These are phyloP conservation scores for Acromyrmex echinatior DNA, from an alignment of 1,140 invertebrate species.

Conservation along the genomic window DNA sequence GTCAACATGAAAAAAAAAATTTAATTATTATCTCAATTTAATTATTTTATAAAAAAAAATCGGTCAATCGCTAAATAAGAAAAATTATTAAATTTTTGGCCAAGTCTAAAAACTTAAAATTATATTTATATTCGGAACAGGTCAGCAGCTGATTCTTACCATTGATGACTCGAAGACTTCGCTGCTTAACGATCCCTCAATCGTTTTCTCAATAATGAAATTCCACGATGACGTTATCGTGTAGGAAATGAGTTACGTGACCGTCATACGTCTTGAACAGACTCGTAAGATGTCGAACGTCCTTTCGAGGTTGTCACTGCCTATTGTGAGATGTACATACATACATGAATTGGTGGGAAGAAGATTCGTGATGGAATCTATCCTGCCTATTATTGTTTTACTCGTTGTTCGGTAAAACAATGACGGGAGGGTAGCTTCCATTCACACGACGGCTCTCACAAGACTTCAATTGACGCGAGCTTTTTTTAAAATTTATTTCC, in stretches of 20 bases:
- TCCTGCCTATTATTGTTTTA: constrained; percentile 71
- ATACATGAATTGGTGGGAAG: constrained; percentile 71
- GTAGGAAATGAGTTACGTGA: constrained; percentile 79
- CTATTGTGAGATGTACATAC: constrained; percentile 68
- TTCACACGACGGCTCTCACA: constrained; percentile 4
- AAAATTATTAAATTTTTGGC: neutral
- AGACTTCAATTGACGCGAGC: neutral
- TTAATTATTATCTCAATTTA: neutral
- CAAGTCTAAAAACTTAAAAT: neutral
- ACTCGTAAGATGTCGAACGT: constrained; percentile 76
- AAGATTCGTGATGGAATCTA: constrained; percentile 77
- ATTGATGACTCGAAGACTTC: constrained; percentile 43
- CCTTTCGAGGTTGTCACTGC: constrained; percentile 76
- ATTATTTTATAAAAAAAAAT: neutral
- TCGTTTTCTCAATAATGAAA: constrained; percentile 76
- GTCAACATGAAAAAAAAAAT: neutral
- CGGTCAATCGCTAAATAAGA: neutral
- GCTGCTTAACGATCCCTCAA: constrained; percentile 69
- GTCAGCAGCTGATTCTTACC: constrained; percentile 16
- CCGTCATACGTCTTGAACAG: constrained; percentile 67
- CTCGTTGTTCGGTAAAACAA: constrained; percentile 60
- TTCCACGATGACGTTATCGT: constrained; percentile 77
- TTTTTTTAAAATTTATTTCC: neutral
- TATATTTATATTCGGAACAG: constrained; percentile 36
- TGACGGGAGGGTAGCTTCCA: constrained; percentile 42